Evolutionary conservation across 2,888 invertebrate genomes (phyloP).

Genomic region (Drosophila lacicola): DNA sequence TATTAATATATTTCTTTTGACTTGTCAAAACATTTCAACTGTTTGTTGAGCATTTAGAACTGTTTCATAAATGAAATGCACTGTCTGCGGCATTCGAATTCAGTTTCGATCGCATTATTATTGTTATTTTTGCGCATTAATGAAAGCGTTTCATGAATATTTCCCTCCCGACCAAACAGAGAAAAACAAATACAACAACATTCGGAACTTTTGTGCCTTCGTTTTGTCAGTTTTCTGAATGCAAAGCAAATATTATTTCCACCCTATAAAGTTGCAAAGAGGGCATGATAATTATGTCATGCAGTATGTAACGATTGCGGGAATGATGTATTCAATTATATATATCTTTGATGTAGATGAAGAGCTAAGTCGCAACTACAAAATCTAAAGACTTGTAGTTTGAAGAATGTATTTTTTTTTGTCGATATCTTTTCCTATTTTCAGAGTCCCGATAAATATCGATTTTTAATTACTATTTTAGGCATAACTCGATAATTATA

Average conservation of each 20-base stretch:
- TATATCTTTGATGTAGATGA: too few species aligned
- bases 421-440: too few species aligned
- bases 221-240: conserved; percentile 9
- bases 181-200: background rate
- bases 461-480: too few species aligned
- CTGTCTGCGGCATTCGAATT: conserved; percentile 13
- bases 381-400: too few species aligned
- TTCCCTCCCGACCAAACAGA: conserved; percentile 3
- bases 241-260: conserved; percentile 22
- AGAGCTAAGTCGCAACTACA: too few species aligned
- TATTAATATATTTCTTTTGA: background rate
- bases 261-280: background rate
- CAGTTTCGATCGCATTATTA: conserved; percentile 28
- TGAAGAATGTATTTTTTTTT: too few species aligned
- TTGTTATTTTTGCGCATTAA: conserved; percentile 50
- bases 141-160: conserved; percentile 37
- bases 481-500: too few species aligned
- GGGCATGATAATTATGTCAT: background rate
- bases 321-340: background rate
- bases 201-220: conserved; percentile 6
- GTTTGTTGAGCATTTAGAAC: conserved; percentile 14
- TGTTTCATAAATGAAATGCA: conserved; percentile 14
- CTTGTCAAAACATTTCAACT: conserved; percentile 10
- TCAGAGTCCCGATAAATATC: too few species aligned
- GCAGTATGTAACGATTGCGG: background rate